phyloP scores from a whole-genome alignment of 2,113 vertebrate species.

The Recurvirostra avosetta region DNA sequence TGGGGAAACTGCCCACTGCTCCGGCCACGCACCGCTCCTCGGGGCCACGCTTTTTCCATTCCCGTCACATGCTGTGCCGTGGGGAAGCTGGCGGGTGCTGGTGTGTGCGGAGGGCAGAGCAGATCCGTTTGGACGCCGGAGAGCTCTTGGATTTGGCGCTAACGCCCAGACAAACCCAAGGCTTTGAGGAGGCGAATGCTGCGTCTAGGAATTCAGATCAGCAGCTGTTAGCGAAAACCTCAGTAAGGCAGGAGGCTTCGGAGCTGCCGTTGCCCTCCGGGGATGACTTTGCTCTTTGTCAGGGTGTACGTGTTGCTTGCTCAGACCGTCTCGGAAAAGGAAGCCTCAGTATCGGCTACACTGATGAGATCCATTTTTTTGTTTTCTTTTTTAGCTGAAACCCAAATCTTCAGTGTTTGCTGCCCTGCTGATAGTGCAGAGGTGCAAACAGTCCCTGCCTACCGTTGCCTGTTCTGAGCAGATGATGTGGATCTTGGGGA shows the following conservation, averaged over 20 bases:
- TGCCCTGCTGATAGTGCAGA: neutral
- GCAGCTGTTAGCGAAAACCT: neutral
- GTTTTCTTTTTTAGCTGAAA: neutral
- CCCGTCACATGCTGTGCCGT: rapidly evolving
- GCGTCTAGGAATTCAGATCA: neutral
- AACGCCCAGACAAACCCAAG: neutral
- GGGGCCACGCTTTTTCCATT: neutral
- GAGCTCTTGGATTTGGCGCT: neutral
- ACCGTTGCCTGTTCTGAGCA: rapidly evolving
- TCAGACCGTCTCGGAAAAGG: neutral
- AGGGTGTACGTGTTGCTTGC: rapidly evolving
- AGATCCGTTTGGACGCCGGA: rapidly evolving
- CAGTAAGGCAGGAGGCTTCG: neutral
- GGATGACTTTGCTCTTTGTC: neutral
- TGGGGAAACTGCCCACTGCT: neutral
- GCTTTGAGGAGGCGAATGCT: neutral
- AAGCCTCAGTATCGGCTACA: neutral
- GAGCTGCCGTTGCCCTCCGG: neutral
- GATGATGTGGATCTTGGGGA: neutral
- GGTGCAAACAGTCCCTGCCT: neutral
- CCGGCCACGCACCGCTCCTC: neutral
- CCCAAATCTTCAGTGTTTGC: neutral
- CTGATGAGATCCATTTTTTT: rapidly evolving
- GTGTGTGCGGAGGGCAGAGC: neutral
- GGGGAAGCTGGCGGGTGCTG: neutral